Evolutionary conservation across 1,140 invertebrate species (phyloP), one percentile per base, ranked within the genome.

Genomic region (Lucilia cuprina): DNA sequence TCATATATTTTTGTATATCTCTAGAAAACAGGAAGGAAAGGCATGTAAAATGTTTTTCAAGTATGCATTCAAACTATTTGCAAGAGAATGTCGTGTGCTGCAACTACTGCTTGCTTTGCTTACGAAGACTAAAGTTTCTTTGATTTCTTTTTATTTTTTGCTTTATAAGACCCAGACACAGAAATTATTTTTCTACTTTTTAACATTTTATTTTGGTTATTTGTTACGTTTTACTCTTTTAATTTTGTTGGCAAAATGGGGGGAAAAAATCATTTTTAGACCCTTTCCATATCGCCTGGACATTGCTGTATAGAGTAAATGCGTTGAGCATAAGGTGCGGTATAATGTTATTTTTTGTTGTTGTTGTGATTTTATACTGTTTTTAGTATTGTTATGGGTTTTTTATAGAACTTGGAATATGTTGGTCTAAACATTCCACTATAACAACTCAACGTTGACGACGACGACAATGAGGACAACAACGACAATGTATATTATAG

Each of bases 11-110:
- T 5, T 70, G 10, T 21, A 70, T 70, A 70, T 21, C n/a, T 70
- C 7, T 60, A 60, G 55, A 60, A 21, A 19, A 70, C 65, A 70
- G 65, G 65, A 70, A 70, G 65, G 65, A 70, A 80, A 80, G 77
- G 77, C 77, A 80, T 80, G 77, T 80, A 80, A 80, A 49, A 80
- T 80, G 77, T 80, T 80, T 19, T 49, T 80, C 77, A 80, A 80
- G 41, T 80, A 80, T 80, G 77, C 41, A 80, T 80, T 80, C 77
- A 49, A 80, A 80, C 77, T 49, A 80, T 80, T 80, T 80, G 17
- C 41, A 49, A 80, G 41, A 34, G 77, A 80, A 80, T 80, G 77
- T 80, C 77, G 77, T 80, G 77, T 80, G 77, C 77, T 49, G 77
- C 50, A 17, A 13, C 17, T 70, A 19, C 10, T 70, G 65, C 19